These are phyloP conservation scores for Chunga burmeisteri DNA, from an alignment of 2,113 vertebrate genomes.

Conservation along the genomic window DNA sequence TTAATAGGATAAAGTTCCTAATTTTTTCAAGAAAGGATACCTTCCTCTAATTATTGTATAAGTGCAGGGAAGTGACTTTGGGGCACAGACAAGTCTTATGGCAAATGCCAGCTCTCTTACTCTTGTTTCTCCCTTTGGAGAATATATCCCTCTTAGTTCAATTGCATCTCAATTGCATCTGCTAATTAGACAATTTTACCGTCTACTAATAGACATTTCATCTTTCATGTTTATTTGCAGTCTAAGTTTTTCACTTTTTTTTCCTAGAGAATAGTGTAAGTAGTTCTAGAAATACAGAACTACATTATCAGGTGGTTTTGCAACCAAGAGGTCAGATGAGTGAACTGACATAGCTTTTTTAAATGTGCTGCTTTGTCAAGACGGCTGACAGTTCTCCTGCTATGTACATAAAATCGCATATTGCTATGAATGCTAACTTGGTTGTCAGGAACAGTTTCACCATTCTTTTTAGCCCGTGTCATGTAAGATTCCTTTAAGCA, in stretches of 20 bases:
- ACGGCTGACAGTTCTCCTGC: conserved; percentile 54
- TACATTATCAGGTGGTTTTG: conserved; percentile 46
- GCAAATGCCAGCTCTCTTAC: neutral
- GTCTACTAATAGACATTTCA: neutral
- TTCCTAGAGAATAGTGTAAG: neutral
- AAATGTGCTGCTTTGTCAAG: conserved; percentile 57
- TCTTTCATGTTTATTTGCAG: neutral
- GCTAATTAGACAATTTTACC: neutral
- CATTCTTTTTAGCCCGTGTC: conserved; percentile 81
- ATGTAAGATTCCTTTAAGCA: conserved; percentile 86
- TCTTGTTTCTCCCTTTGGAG: neutral
- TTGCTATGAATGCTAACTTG: conserved; percentile 71
- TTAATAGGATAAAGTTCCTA: neutral
- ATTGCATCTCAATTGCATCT: no score
- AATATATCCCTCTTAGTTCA: neutral
- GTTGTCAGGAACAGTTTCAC: conserved; percentile 74
- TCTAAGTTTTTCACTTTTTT: neutral
- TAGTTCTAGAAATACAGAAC: neutral
- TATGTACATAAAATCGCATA: conserved; percentile 68
- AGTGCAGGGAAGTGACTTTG: neutral
- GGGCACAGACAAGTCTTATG: neutral
- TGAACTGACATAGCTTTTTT: conserved; percentile 65
- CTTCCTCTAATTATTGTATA: neutral
- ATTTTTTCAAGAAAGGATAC: neutral
- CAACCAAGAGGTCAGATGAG: conserved; percentile 61